These are phyloP conservation scores for Oryctes rhinoceros DNA, from an alignment of 1,140 invertebrate species.

Conservation along the genomic window DNA sequence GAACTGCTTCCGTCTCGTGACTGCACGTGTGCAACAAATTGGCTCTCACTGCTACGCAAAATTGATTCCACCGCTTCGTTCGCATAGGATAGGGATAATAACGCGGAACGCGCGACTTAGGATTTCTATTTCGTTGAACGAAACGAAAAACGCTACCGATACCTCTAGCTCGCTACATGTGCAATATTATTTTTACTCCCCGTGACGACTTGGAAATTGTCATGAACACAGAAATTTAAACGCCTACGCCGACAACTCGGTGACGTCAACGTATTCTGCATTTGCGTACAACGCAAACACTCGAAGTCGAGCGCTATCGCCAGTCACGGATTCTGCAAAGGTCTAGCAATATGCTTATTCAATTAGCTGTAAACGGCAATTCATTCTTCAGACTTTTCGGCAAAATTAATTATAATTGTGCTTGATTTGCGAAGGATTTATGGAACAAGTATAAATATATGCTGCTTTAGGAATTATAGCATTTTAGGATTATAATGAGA, in stretches of 20 bases:
- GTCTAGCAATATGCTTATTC: too few relatives aligned
- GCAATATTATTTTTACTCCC: conserved; percentile 10
- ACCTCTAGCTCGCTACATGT: neutral
- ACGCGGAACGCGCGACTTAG: neutral
- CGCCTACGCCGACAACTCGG: neutral
- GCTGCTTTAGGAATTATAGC: too few relatives aligned
- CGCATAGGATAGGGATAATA: neutral
- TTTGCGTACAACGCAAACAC: neutral
- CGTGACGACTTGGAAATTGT: conserved; percentile 12
- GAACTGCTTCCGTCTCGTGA: neutral
- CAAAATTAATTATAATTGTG: too few relatives aligned
- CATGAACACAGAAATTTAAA: neutral
- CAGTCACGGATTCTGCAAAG: neutral
- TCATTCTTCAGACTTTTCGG: too few relatives aligned
- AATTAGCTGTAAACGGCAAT: too few relatives aligned
- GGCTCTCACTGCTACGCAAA: neutral
- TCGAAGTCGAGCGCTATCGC: neutral
- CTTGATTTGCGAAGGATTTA: too few relatives aligned
- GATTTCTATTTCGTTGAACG: neutral
- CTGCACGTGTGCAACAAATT: neutral
- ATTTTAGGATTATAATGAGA: too few relatives aligned
- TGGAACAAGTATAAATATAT: too few relatives aligned
- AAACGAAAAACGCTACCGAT: neutral
- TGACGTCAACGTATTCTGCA: conserved; percentile 13
- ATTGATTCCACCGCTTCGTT: neutral